phyloP scores from a whole-genome alignment of 2,797 vertebrate genomes.

The Enteromius paludinosus region DNA sequence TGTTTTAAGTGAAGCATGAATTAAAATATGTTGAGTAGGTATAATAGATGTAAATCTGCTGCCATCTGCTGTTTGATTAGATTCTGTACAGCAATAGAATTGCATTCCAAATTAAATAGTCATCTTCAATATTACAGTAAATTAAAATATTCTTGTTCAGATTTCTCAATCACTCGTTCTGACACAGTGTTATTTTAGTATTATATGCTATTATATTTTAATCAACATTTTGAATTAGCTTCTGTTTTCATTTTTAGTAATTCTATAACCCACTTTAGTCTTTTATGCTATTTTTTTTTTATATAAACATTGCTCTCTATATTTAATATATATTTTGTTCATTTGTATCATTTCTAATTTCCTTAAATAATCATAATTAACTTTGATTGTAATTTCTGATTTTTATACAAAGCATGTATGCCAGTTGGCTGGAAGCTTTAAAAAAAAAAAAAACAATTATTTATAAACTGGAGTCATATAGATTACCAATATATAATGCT shows the following conservation, averaged over 20 bases:
- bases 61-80: slow-evolving; percentile 43
- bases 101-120: not conserved
- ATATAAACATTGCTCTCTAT: not conserved
- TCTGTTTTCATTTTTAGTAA: not conserved
- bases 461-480: not conserved
- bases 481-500: not conserved
- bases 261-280: not conserved
- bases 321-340: not conserved
- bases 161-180: not conserved
- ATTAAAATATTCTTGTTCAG: not conserved
- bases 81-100: slow-evolving; percentile 25
- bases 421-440: not conserved
- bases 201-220: not conserved
- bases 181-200: not conserved
- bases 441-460: not conserved
- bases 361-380: not conserved
- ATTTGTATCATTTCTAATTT: not conserved
- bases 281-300: not conserved
- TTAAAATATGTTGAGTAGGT: not conserved
- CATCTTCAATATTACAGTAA: not conserved
- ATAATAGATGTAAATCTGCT: slow-evolving; percentile 42
- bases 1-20: not conserved
- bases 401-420: not conserved
- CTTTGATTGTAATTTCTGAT: not conserved
- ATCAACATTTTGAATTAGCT: not conserved